Evolutionary conservation across 2,888 invertebrate species (phyloP).

Genomic region (Autographa gamma): DNA sequence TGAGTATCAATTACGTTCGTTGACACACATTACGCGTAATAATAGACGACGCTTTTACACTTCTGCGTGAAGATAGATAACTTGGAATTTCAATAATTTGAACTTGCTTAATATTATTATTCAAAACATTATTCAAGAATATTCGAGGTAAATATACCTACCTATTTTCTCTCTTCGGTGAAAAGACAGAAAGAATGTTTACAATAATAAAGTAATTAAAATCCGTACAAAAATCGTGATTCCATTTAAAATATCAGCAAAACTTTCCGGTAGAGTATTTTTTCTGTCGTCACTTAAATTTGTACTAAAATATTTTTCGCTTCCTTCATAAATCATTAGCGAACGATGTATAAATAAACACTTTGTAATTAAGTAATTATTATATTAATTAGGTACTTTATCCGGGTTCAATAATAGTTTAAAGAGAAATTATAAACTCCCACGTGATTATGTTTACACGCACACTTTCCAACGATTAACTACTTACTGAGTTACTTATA

Average conservation of each 20-base stretch:
- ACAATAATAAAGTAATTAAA: no score
- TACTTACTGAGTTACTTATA: neutral
- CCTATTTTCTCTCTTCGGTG: no score
- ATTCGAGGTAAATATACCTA: no score
- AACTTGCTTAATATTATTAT: neutral
- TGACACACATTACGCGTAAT: slow-evolving; percentile 38
- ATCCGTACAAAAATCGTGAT: no score
- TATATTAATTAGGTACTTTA: neutral
- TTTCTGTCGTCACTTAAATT: no score
- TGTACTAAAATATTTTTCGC: neutral
- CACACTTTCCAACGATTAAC: neutral
- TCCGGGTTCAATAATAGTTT: neutral
- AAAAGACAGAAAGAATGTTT: no score
- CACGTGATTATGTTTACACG: neutral
- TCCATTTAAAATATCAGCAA: no score
- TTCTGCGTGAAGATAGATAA: neutral
- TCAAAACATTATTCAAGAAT: no score
- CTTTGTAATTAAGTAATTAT: neutral
- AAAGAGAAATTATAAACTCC: neutral
- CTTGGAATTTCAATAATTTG: neutral
- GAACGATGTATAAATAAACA: neutral
- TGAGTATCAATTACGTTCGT: slow-evolving; percentile 29
- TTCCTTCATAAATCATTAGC: neutral
- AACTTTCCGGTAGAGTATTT: no score
- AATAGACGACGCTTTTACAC: slow-evolving; percentile 3